Evolutionary conservation across 2,888 invertebrate genomes (phyloP).

Genomic region (Eilema depressum): DNA sequence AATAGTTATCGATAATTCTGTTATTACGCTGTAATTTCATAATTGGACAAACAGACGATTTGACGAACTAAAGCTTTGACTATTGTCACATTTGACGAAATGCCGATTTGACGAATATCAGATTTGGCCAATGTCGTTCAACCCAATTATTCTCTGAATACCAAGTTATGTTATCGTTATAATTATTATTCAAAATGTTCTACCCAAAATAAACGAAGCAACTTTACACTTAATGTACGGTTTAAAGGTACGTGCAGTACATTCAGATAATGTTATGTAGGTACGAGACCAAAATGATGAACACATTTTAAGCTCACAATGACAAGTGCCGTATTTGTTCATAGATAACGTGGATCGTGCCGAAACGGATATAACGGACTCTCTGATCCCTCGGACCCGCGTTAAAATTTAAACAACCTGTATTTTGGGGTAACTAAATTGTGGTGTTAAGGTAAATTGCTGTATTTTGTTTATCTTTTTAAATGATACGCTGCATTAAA

Average conservation of each 20-base stretch:
- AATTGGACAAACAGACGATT: no score
- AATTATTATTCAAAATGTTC: not conserved
- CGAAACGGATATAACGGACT: constrained; percentile 66
- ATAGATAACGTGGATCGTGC: constrained; percentile 64
- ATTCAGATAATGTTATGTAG: constrained; percentile 24
- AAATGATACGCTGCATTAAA: constrained; percentile 1
- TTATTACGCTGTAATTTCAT: not conserved
- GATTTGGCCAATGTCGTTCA: no score
- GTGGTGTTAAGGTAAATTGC: constrained; percentile 18
- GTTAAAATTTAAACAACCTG: constrained; percentile 69
- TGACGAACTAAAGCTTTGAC: no score
- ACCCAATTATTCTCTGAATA: not conserved
- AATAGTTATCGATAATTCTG: not conserved
- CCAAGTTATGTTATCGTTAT: not conserved
- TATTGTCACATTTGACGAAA: no score
- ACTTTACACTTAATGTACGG: not conserved
- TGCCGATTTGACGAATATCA: no score
- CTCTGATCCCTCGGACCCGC: constrained; percentile 59
- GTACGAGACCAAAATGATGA: constrained; percentile 28
- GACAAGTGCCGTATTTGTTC: constrained; percentile 44
- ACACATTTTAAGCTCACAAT: constrained; percentile 28
- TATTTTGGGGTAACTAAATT: constrained; percentile 44
- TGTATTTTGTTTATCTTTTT: not conserved
- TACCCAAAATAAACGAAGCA: not conserved
- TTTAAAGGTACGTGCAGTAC: not conserved